A percentile compares a stretch with the other conserved stretches of the same genome.
phyloP scores from a whole-genome alignment of 2,797 vertebrate genomes.

The Clamator glandarius region DNA sequence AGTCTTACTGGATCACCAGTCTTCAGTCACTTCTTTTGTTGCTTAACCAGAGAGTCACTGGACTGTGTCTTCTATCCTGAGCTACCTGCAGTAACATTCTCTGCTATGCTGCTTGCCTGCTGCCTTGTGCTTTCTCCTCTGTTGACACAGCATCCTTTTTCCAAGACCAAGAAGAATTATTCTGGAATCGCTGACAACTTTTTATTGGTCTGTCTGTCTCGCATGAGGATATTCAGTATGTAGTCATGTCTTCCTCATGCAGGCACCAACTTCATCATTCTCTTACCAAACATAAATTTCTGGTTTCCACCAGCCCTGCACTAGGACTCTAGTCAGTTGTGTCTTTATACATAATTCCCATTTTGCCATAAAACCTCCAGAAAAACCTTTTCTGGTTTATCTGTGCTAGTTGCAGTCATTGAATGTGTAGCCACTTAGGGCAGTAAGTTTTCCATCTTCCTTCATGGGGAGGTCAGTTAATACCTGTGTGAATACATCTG shows the following conservation, averaged over 20 bases:
- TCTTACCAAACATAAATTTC: background rate
- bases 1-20: background rate
- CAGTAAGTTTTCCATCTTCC: background rate
- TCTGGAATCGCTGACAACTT: background rate
- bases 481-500: background rate
- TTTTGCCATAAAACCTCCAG: background rate
- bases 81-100: background rate
- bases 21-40: background rate
- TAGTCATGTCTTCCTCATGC: background rate
- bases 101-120: background rate
- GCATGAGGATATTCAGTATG: fast-evolving
- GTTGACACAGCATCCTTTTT: fast-evolving
- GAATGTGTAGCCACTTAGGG: background rate
- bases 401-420: background rate
- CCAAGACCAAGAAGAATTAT: background rate
- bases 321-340: background rate
- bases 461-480: background rate
- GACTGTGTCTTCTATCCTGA: background rate
- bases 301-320: background rate
- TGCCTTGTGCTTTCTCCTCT: background rate
- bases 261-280: background rate
- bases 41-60: background rate
- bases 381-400: background rate
- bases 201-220: background rate
- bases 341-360: background rate